These are phyloP conservation scores for Emmelina monodactyla DNA, from an alignment of 2,888 invertebrate genomes.

Conservation along the genomic window DNA sequence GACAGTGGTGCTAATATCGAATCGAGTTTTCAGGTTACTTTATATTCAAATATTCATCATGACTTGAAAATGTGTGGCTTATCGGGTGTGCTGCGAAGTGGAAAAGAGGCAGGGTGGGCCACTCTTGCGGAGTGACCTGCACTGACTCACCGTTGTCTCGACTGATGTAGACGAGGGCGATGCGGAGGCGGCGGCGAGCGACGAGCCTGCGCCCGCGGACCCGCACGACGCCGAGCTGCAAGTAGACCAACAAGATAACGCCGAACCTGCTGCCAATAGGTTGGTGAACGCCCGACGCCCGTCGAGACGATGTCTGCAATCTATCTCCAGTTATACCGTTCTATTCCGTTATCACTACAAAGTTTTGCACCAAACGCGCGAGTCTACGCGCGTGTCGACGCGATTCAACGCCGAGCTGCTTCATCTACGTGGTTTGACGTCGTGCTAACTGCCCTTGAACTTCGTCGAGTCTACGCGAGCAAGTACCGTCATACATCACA, in stretches of 20 bases:
- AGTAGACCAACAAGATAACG: slow-evolving; percentile 43
- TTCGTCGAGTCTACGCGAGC: too few relatives aligned
- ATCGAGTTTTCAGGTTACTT: slow-evolving; percentile 65
- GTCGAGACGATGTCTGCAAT: slow-evolving; percentile 46
- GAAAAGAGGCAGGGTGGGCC: slow-evolving; percentile 42
- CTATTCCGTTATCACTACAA: slow-evolving; percentile 49
- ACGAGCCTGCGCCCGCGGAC: slow-evolving; percentile 29
- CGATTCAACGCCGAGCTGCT: too few relatives aligned
- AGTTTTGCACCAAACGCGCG: slow-evolving; percentile 55
- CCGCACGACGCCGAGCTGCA: slow-evolving; percentile 21
- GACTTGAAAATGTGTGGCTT: slow-evolving; percentile 29
- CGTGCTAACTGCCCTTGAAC: too few relatives aligned
- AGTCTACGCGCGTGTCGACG: too few relatives aligned
- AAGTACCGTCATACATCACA: too few relatives aligned
- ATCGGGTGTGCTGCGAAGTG: slow-evolving; percentile 17
- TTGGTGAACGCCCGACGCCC: slow-evolving; percentile 57
- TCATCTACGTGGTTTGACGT: too few relatives aligned
- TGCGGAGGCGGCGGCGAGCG: slow-evolving; percentile 30
- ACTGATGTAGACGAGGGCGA: slow-evolving; percentile 57
- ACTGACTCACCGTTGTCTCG: slow-evolving; percentile 41
- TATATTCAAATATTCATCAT: slow-evolving; percentile 25
- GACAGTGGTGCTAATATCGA: slow-evolving; percentile 57
- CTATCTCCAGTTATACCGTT: slow-evolving; percentile 39
- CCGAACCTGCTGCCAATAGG: slow-evolving; percentile 56
- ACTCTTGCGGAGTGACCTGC: slow-evolving; percentile 52